phyloP scores from a whole-genome alignment of 2,797 vertebrate genomes.

The Argentina silus region DNA sequence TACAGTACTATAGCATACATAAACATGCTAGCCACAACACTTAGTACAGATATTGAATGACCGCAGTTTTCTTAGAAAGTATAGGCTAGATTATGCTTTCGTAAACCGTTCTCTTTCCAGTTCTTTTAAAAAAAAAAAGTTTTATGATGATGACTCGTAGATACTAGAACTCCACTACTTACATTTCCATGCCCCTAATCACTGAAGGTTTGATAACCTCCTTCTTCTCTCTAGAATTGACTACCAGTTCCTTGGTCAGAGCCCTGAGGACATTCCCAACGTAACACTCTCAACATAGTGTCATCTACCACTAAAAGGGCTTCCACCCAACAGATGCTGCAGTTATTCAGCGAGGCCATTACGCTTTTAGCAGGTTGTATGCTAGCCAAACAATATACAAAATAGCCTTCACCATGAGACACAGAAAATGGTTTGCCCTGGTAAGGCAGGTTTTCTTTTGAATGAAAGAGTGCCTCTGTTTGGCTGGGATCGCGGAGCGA shows the following conservation, averaged over 20 bases:
- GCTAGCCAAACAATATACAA: conserved; percentile 3
- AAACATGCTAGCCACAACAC: too few species aligned
- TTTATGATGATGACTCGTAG: too few species aligned
- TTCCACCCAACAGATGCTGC: background rate
- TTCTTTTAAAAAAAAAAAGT: too few species aligned
- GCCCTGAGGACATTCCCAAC: background rate
- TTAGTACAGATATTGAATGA: too few species aligned
- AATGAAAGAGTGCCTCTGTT: conserved; percentile 8
- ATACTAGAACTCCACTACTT: too few species aligned
- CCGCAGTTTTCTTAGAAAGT: background rate
- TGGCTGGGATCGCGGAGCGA: background rate
- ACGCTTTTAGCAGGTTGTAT: background rate
- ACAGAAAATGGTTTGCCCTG: background rate
- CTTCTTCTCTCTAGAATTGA: background rate
- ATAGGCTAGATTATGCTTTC: too few species aligned
- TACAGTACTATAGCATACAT: too few species aligned
- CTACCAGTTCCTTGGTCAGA: background rate
- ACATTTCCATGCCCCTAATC: too few species aligned
- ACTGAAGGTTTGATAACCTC: too few species aligned
- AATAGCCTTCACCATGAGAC: background rate
- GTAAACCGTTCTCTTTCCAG: too few species aligned
- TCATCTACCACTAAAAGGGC: background rate
- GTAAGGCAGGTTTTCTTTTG: background rate
- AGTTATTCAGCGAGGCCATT: background rate
- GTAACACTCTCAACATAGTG: background rate